These are phyloP conservation scores for Phylloscopus trochilus DNA, from an alignment of 2,113 vertebrate species.

Conservation along the genomic window DNA sequence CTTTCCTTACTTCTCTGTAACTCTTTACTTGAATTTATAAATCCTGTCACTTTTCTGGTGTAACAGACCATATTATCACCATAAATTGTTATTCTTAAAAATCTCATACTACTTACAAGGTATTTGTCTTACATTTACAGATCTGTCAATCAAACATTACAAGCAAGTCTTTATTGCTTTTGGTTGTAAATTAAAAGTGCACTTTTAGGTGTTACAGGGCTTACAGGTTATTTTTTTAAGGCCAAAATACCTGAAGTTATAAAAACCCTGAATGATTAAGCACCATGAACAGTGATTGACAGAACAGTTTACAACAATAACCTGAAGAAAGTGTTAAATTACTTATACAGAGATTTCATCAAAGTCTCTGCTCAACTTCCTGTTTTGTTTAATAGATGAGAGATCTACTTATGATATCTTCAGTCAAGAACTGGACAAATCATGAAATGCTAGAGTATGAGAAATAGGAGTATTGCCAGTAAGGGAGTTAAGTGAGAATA, in stretches of 20 bases:
- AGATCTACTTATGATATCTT: neutral
- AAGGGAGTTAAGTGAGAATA: neutral
- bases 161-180: neutral
- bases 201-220: neutral
- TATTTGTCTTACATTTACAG: neutral
- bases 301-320: neutral
- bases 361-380: neutral
- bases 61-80: neutral
- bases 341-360: neutral
- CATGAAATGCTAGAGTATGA: neutral
- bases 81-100: neutral
- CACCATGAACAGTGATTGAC: neutral
- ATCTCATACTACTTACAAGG: neutral
- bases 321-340: neutral
- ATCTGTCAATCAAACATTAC: neutral
- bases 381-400: neutral
- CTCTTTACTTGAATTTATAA: neutral
- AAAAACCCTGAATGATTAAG: neutral
- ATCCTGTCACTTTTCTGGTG: neutral
- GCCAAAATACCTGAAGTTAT: neutral
- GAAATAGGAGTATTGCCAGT: neutral
- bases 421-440: neutral
- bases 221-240: neutral
- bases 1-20: neutral
- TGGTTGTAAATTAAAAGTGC: neutral